These are phyloP conservation scores for Muscina levida DNA, from an alignment of 2,888 invertebrate species.

Conservation along the genomic window DNA sequence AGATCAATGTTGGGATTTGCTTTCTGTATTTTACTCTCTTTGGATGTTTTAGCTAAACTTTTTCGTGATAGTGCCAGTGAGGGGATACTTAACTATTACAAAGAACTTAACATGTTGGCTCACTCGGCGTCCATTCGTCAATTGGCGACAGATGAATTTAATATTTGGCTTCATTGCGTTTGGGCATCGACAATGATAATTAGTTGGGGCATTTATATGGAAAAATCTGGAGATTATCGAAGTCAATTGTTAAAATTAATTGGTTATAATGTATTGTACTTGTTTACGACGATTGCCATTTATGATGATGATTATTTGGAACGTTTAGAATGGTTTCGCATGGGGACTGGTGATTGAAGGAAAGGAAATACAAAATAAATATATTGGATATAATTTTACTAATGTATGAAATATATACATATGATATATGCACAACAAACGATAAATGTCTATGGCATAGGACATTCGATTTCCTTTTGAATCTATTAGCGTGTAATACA, in stretches of 20 bases:
- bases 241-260: conserved; percentile 40
- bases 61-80: conserved; percentile 4
- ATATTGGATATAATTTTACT: too few relatives aligned
- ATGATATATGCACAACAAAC: too few relatives aligned
- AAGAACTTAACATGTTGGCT: conserved; percentile 41
- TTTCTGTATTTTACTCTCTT: conserved; percentile 41
- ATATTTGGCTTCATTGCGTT: conserved; percentile 55
- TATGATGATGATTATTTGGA: conserved; percentile 48
- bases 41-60: conserved; percentile 37
- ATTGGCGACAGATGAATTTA: conserved; percentile 44
- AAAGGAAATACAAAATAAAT: background rate
- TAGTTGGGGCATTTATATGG: conserved; percentile 1
- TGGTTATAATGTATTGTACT: conserved; percentile 47
- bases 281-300: conserved; percentile 43
- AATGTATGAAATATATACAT: background rate
- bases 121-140: conserved; percentile 49
- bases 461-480: too few relatives aligned
- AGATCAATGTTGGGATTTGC: background rate
- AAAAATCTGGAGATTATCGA: conserved; percentile 10
- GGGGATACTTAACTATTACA: conserved; percentile 16
- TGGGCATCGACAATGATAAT: conserved; percentile 28
- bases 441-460: too few relatives aligned
- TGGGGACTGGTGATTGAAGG: background rate
- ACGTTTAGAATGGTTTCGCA: conserved; percentile 42
- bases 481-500: too few relatives aligned